Evolutionary conservation across 1,140 invertebrate species (phyloP).

Genomic region (Octopus sinensis): DNA sequence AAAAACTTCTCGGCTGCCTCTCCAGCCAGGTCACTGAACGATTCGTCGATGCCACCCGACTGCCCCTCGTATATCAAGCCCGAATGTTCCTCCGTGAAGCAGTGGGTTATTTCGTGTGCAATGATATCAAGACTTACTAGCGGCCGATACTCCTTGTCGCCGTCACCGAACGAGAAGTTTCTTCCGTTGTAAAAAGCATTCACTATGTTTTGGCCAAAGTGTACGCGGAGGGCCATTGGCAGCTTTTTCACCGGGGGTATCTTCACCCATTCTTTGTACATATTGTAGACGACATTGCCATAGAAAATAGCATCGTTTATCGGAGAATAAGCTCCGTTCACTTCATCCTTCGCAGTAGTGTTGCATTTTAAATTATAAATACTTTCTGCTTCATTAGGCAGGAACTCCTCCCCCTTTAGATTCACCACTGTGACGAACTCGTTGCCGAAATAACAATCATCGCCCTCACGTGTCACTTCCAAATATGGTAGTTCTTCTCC

Average conservation of each 20-base stretch:
- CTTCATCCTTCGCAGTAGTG: constrained; percentile 22
- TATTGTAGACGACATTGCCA: constrained; percentile 21
- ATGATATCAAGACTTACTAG: constrained; percentile 28
- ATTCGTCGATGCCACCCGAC: constrained; percentile 37
- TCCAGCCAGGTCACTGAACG: constrained; percentile 40
- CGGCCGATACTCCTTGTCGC: constrained; percentile 20
- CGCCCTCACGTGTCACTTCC: constrained; percentile 15
- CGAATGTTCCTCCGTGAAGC: constrained; percentile 32
- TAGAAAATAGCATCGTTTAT: constrained; percentile 32
- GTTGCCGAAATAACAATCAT: constrained; percentile 32
- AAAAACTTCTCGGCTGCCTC: constrained; percentile 31
- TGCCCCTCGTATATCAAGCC: constrained; percentile 30
- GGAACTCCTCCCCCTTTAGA: constrained; percentile 18
- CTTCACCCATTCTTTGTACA: constrained; percentile 32
- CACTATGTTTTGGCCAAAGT: constrained; percentile 27
- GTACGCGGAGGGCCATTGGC: constrained; percentile 30
- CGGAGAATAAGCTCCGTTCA: constrained; percentile 34
- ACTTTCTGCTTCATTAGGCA: constrained; percentile 18
- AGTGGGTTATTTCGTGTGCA: constrained; percentile 36
- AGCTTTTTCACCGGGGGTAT: constrained; percentile 9
- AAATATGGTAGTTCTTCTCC: constrained; percentile 27
- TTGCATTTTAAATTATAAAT: constrained; percentile 23
- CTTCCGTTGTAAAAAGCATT: constrained; percentile 26
- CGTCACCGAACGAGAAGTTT: constrained; percentile 30
- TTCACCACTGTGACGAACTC: constrained; percentile 34